Evolutionary conservation across 2,797 vertebrate genomes (phyloP), one percentile per base, ranked within the genome.

Genomic region (Sylvilagus floridanus): DNA sequence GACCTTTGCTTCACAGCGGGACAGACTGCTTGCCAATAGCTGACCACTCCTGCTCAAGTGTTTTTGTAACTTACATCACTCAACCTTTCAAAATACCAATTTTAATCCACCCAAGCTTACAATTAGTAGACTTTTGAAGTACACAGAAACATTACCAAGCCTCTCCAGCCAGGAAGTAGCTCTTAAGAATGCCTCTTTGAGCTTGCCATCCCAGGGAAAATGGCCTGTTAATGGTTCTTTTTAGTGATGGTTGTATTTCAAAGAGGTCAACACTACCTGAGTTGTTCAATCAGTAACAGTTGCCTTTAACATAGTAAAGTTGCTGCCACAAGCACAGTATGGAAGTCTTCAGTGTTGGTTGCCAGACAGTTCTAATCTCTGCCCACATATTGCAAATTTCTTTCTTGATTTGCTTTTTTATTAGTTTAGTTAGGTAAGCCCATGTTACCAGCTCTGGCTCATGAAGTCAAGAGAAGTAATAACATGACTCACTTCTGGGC

Each of bases 61-160:
- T 75, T 96, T 96, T 90, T 95, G 16, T 79, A 90, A 85, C 54
- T 93, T 77, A 50, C 30, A 35, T 88, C 30, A 96, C 28, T 86
- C 78, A 83, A 3, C 13, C 73, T 95, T 57, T 77, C 37, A 92
- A 93, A 91, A 88, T 81, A 84, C 22, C 57, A 85, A 6, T 92
- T 96, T 91, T 77, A 96, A 95, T 22, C n/a, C n/a, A 95, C 19
- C n/a, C 30, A 65, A 84, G 11, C 16, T 95, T 68, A 87, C 62
- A 93, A 88, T 92, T 90, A 96, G 85, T 62, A 77, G 66, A 21
- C 50, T 47, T 94, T 62, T 66, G 50, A 88, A 96, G 78, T 87
- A 24, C 35, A 90, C 22, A 63, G 54, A 91, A 93, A 88, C 35
- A 19, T 88, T 79, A 91, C 32, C n/a, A 77, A 92, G 52, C 6